A percentile compares a stretch with the other conserved stretches of the same genome.
Evolutionary conservation across 2,113 vertebrate species (phyloP).

Genomic region (Leptobrachium ailaonicum): DNA sequence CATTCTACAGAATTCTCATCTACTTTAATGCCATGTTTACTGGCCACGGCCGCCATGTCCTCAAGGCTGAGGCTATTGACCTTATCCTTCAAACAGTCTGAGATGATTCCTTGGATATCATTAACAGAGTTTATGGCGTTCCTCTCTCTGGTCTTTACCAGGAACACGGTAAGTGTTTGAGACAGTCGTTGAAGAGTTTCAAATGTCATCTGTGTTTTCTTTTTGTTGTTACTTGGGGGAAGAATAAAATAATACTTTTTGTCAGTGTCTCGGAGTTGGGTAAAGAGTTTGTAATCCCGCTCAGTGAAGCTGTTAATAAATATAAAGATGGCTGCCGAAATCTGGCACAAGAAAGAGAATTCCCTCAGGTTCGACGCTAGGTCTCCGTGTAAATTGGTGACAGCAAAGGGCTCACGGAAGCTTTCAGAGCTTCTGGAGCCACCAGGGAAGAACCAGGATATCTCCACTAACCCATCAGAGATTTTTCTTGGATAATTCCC

Average conservation of each 20-base stretch:
- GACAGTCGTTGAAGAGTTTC: constrained; percentile 52
- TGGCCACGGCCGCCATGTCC: constrained; percentile 53
- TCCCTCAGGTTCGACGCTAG: constrained; percentile 60
- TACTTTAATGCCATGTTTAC: constrained; percentile 55
- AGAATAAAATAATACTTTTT: constrained; percentile 61
- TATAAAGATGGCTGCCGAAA: constrained; percentile 60
- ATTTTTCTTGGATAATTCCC: constrained; percentile 64
- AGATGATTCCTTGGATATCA: neutral
- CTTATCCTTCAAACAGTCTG: neutral
- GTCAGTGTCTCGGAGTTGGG: neutral
- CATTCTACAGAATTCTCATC: constrained; percentile 53
- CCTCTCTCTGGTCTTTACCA: constrained; percentile 27
- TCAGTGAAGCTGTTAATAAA: constrained; percentile 60
- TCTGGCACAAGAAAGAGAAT: constrained; percentile 57
- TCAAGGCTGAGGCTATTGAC: constrained; percentile 1
- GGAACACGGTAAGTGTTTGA: constrained; percentile 40
- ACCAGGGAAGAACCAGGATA: constrained; percentile 70
- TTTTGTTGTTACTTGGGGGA: constrained; percentile 50
- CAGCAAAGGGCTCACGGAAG: constrained; percentile 58
- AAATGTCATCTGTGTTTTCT: constrained; percentile 52
- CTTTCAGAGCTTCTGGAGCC: constrained; percentile 54
- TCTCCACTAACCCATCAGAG: constrained; percentile 73
- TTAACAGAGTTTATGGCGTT: constrained; percentile 30
- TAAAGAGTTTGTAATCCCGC: constrained; percentile 57
- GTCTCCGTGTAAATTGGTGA: constrained; percentile 61